Evolutionary conservation across 92 coral and sea anemone genomes (phyloP), one percentile per base, ranked within the genome.

Genomic region (Diadumene lineata): DNA sequence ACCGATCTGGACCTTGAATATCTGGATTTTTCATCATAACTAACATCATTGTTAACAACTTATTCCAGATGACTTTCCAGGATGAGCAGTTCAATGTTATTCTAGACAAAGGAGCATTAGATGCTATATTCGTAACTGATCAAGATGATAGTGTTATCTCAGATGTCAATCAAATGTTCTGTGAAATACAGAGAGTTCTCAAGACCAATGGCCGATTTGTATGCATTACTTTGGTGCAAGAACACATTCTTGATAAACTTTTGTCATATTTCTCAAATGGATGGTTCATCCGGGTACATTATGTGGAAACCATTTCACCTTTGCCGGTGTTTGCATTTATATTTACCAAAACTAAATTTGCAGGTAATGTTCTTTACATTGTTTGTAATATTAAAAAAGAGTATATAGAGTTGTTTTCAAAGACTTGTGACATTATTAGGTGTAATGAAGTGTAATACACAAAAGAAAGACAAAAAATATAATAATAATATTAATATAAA

Each of bases 201-300:
- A 81, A 78, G 82, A 69, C 76, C 34, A 96, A 91, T 48, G 98
- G 98, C 25, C 92, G 98, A 29, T 94, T 82, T 60, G 81, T 94
- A 7, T 90, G 94, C 61, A 72, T 91, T 34, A 79, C 98, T 7
- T 79, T 91, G 31, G 98, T 88, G 24, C 91, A 92, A 67, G 94
- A 81, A 51, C 90, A 85, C 43, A 79, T 91, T 68, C 82, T 91
- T 18, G 77, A 94, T 60, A 74, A 78, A 64, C 30, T 94, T 68
- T 51, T 94, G 72, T 84, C 57, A 43, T 82, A 91, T 73, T 94
- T 94, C 66, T 74, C 90, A 24, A 83, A 82, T 60, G 96, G 93
- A 32, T 94, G 98, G 98, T 88, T 94, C 38, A 68, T 94, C 19
- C 85, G 97, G 38, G 90, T 91, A 44, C 98, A 94, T 72, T 73